phyloP scores from a whole-genome alignment of 2,113 vertebrate species.

The Tichodroma muraria region DNA sequence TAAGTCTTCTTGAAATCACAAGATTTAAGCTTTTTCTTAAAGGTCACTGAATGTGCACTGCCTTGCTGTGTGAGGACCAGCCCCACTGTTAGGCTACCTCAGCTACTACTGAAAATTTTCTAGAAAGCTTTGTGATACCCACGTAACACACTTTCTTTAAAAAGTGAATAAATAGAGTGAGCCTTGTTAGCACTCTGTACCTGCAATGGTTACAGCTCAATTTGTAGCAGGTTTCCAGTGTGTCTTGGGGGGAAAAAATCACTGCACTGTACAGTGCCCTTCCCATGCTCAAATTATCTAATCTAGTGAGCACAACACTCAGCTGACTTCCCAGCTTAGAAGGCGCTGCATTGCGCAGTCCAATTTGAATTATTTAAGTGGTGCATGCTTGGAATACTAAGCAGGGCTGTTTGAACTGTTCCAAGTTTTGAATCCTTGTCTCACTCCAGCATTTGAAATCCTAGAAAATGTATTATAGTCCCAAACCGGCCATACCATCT shows the following conservation, averaged over 20 bases:
- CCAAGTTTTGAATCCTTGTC: neutral
- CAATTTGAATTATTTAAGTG: slow-evolving; percentile 61
- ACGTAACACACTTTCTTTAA: neutral
- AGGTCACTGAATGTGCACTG: neutral
- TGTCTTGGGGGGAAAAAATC: neutral
- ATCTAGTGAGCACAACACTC: slow-evolving; percentile 31
- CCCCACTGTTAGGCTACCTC: neutral
- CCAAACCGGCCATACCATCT: neutral
- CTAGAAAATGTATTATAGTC: neutral
- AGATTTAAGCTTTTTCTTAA: neutral
- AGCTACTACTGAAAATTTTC: neutral
- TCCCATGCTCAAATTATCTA: slow-evolving; percentile 49
- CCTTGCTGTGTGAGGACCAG: neutral
- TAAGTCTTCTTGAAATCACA: neutral
- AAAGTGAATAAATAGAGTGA: neutral
- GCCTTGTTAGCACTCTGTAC: neutral
- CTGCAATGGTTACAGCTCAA: neutral
- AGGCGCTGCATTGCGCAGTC: slow-evolving; percentile 52
- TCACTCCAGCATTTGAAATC: slow-evolving; percentile 16
- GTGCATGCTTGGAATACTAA: slow-evolving; percentile 49
- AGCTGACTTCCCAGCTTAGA: slow-evolving; percentile 55
- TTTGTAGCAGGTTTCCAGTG: neutral
- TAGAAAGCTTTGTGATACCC: neutral
- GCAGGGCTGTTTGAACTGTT: slow-evolving; percentile 18
- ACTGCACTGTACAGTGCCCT: neutral